Evolutionary conservation across 2,113 vertebrate species (phyloP).

Genomic region (Trichomycterus rosablanca): DNA sequence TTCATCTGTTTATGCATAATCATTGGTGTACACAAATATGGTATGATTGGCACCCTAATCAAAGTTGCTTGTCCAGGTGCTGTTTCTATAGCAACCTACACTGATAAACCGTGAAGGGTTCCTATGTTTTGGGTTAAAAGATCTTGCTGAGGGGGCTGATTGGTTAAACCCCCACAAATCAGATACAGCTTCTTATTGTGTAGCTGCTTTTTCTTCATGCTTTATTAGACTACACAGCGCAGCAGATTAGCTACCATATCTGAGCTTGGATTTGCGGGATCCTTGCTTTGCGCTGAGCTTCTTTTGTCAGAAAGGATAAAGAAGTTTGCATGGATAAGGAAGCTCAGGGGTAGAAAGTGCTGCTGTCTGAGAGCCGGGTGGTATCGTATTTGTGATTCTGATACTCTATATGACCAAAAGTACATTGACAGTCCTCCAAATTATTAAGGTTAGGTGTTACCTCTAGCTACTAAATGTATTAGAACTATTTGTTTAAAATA

Average conservation of each 20-base stretch:
- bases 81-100: slow-evolving; percentile 60
- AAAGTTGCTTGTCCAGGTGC: slow-evolving; percentile 45
- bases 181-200: slow-evolving; percentile 42
- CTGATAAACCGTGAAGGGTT: slow-evolving; percentile 43
- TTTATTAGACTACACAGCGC: slow-evolving; percentile 46
- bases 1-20: slow-evolving; percentile 25
- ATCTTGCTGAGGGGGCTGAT: slow-evolving; percentile 57
- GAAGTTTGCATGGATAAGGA: too few relatives aligned
- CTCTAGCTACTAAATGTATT: too few relatives aligned
- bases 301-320: slow-evolving; percentile 29
- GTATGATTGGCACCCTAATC: slow-evolving; percentile 38
- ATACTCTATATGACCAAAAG: too few relatives aligned
- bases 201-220: slow-evolving; percentile 52
- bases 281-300: not conserved
- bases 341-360: too few relatives aligned
- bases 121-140: slow-evolving; percentile 58
- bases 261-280: slow-evolving; percentile 32
- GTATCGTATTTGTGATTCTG: too few relatives aligned
- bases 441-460: too few relatives aligned
- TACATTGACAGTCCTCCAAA: too few relatives aligned
- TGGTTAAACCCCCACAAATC: slow-evolving; percentile 57
- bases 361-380: too few relatives aligned
- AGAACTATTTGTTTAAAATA: too few relatives aligned
- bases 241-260: slow-evolving; percentile 38
- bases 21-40: slow-evolving; percentile 1